Percentiles rank a stretch among this genome's conserved stretches.
phyloP scores from a whole-genome alignment of 2,797 vertebrate species.

The Paramormyrops hopkinsi region DNA sequence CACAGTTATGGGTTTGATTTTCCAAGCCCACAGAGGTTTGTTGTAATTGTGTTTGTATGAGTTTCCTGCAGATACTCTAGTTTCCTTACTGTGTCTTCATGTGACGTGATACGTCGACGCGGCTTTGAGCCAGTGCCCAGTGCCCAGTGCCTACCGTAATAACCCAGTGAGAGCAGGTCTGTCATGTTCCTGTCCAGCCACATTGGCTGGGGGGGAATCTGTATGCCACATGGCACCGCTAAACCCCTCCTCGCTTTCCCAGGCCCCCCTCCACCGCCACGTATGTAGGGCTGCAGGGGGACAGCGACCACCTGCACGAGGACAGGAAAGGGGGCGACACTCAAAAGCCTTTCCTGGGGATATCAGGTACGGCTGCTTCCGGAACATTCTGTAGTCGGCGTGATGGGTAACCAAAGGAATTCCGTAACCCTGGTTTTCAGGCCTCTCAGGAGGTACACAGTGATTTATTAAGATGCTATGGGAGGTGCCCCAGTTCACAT shows the following conservation, averaged over 20 bases:
- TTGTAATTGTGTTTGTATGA: not conserved
- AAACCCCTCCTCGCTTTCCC: slow-evolving; percentile 4
- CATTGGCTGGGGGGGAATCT: not conserved
- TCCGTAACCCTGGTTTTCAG: not conserved
- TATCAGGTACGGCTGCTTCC: slow-evolving; percentile 62
- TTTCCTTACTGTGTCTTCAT: not conserved
- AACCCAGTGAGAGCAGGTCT: not conserved
- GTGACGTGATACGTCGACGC: not conserved
- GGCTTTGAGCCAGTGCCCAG: not conserved
- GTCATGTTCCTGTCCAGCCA: not conserved
- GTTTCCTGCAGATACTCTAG: not conserved
- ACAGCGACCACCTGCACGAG: slow-evolving; percentile 79
- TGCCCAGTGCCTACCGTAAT: not conserved
- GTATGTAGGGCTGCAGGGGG: slow-evolving; percentile 79
- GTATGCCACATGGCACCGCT: no score
- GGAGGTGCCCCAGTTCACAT: not conserved
- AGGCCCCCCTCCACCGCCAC: slow-evolving; percentile 90
- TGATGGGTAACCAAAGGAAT: not conserved
- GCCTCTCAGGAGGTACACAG: not conserved
- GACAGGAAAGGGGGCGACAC: slow-evolving; percentile 83
- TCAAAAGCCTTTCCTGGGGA: slow-evolving; percentile 67
- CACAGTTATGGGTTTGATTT: not conserved
- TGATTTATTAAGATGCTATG: not conserved
- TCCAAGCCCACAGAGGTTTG: not conserved
- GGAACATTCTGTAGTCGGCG: not conserved